These are phyloP conservation scores for Drosophila kanekoi DNA, from an alignment of 2,888 invertebrate genomes.

Conservation along the genomic window DNA sequence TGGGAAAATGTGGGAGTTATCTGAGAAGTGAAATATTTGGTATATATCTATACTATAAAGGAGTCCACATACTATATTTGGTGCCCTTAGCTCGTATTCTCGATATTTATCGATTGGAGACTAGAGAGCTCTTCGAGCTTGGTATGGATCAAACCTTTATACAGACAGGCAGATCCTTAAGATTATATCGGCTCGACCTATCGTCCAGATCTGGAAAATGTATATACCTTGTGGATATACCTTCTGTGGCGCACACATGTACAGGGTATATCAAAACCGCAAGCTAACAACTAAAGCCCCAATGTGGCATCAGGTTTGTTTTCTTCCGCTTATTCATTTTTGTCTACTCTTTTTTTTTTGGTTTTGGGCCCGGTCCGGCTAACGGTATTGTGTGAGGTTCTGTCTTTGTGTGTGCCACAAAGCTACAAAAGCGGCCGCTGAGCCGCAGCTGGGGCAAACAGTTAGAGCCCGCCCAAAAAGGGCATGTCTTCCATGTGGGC, in stretches of 20 bases:
- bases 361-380: constrained; percentile 58
- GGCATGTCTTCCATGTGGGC: constrained; percentile 68
- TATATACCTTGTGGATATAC: too few relatives aligned
- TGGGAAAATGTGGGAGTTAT: too few relatives aligned
- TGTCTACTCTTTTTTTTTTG: background rate
- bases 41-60: too few relatives aligned
- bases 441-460: constrained; percentile 54
- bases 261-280: constrained; percentile 16
- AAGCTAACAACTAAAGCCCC: constrained; percentile 21
- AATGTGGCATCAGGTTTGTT: constrained; percentile 39
- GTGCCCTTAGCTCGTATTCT: too few relatives aligned
- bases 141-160: background rate
- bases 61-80: too few relatives aligned
- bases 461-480: constrained; percentile 67
- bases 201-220: too few relatives aligned
- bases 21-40: too few relatives aligned
- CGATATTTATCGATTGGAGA: too few relatives aligned
- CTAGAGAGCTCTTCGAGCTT: too few relatives aligned
- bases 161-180: too few relatives aligned
- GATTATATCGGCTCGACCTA: too few relatives aligned
- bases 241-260: background rate
- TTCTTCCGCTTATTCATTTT: background rate
- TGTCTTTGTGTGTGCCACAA: constrained; percentile 55
- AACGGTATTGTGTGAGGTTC: constrained; percentile 61
- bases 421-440: constrained; percentile 22